phyloP scores from a whole-genome alignment of 2,888 invertebrate species.

The Parnassius orleans region DNA sequence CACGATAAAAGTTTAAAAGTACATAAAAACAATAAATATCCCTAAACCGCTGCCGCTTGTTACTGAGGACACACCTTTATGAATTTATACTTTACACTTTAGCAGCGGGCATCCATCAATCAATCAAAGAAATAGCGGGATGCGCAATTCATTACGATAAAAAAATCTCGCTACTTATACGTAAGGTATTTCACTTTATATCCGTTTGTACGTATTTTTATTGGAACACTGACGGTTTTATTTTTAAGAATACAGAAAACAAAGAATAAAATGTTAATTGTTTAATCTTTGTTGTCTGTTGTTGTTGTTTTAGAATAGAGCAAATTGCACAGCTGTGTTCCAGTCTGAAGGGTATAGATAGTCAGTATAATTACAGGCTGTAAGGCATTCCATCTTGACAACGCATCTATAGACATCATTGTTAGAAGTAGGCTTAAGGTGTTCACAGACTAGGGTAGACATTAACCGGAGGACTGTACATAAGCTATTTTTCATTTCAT shows the following conservation, averaged over 20 bases:
- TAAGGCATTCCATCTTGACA: too few relatives aligned
- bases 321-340: too few relatives aligned
- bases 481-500: too few relatives aligned
- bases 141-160: constrained; percentile 13
- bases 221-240: neutral
- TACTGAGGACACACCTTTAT: constrained; percentile 20
- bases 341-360: too few relatives aligned
- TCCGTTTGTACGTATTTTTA: constrained; percentile 6
- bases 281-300: too few relatives aligned
- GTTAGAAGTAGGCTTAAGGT: too few relatives aligned
- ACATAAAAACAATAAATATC: neutral
- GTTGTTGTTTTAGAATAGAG: neutral
- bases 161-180: constrained; percentile 9
- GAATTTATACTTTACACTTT: constrained; percentile 26
- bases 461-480: too few relatives aligned
- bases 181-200: constrained; percentile 10
- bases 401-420: too few relatives aligned
- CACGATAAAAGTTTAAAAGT: neutral
- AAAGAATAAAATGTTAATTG: too few relatives aligned
- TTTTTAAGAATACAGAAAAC: neutral
- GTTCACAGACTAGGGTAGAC: too few relatives aligned
- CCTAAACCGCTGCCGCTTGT: constrained; percentile 7
- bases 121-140: constrained; percentile 19
- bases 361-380: too few relatives aligned
- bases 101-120: constrained; percentile 5